These are phyloP conservation scores for Heliothis virescens DNA, from an alignment of 1,140 invertebrate genomes.

Conservation along the genomic window DNA sequence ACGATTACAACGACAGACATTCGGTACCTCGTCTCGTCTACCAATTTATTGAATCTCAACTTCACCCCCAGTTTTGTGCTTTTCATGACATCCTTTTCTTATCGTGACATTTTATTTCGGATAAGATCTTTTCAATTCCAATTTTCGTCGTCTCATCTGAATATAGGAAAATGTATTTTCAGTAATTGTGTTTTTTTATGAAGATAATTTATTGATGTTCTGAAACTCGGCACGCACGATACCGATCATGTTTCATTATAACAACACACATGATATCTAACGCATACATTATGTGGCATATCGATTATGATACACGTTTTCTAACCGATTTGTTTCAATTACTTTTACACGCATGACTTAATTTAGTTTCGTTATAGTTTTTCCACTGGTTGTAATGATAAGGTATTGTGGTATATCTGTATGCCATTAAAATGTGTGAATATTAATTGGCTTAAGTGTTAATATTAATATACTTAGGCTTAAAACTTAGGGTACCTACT, in stretches of 20 bases:
- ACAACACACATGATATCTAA: background rate
- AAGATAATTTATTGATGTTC: slow-evolving; percentile 6
- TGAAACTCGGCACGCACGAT: slow-evolving; percentile 6
- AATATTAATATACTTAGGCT: too few relatives aligned
- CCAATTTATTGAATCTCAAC: slow-evolving; percentile 38
- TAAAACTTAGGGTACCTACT: too few relatives aligned
- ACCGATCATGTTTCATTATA: slow-evolving; percentile 20
- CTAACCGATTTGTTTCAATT: slow-evolving; percentile 29
- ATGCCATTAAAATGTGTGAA: too few relatives aligned
- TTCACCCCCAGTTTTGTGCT: slow-evolving; percentile 12
- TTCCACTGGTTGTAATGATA: background rate
- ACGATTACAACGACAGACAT: slow-evolving; percentile 28
- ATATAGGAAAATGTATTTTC: background rate
- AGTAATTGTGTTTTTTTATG: background rate
- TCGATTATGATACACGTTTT: slow-evolving; percentile 11
- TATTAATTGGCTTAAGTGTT: too few relatives aligned
- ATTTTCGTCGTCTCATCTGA: background rate
- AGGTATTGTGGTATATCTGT: background rate
- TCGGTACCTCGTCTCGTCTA: background rate
- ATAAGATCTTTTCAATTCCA: slow-evolving; percentile 1
- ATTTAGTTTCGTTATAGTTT: slow-evolving; percentile 1
- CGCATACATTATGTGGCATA: slow-evolving; percentile 13
- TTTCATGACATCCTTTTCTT: slow-evolving; percentile 18
- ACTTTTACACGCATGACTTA: slow-evolving; percentile 15
- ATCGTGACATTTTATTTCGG: slow-evolving; percentile 22